These are phyloP conservation scores for Hyles lineata DNA, from an alignment of 2,888 invertebrate species.

Conservation along the genomic window DNA sequence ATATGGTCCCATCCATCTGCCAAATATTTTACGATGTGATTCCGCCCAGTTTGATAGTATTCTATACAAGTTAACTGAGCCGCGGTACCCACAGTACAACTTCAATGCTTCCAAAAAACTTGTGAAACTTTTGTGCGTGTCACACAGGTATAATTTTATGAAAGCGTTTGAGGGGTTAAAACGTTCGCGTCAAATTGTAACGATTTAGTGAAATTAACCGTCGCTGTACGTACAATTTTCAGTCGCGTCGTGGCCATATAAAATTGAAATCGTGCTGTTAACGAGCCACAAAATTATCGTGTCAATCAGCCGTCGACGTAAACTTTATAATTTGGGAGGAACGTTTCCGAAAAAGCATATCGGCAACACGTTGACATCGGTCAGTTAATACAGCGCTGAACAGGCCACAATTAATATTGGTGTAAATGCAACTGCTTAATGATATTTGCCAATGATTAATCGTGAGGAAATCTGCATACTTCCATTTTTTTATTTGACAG, in stretches of 20 bases:
- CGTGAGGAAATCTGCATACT: too few relatives aligned
- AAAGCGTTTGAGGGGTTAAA: conserved; percentile 62
- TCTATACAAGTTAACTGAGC: too few relatives aligned
- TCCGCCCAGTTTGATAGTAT: too few relatives aligned
- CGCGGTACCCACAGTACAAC: too few relatives aligned
- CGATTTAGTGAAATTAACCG: conserved; percentile 69
- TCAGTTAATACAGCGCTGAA: neutral
- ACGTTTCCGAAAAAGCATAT: conserved; percentile 9
- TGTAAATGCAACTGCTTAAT: too few relatives aligned
- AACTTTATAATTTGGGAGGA: conserved; percentile 33
- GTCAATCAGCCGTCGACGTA: conserved; percentile 43
- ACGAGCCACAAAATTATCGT: conserved; percentile 63
- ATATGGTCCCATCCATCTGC: too few relatives aligned
- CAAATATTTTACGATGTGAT: too few relatives aligned
- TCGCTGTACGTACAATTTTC: conserved; percentile 63
- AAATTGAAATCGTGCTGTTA: conserved; percentile 77
- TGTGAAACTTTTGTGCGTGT: conserved; percentile 58
- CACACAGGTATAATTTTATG: conserved; percentile 65
- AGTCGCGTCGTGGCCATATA: conserved; percentile 58
- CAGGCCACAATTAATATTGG: too few relatives aligned
- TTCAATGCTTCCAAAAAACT: neutral
- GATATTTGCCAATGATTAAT: too few relatives aligned
- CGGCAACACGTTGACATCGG: neutral
- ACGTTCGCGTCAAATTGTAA: conserved; percentile 68
- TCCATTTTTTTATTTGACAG: too few relatives aligned